Conservation (phyloP, 2,888 invertebrate genomes). For the Penaeus monodon region DNA sequence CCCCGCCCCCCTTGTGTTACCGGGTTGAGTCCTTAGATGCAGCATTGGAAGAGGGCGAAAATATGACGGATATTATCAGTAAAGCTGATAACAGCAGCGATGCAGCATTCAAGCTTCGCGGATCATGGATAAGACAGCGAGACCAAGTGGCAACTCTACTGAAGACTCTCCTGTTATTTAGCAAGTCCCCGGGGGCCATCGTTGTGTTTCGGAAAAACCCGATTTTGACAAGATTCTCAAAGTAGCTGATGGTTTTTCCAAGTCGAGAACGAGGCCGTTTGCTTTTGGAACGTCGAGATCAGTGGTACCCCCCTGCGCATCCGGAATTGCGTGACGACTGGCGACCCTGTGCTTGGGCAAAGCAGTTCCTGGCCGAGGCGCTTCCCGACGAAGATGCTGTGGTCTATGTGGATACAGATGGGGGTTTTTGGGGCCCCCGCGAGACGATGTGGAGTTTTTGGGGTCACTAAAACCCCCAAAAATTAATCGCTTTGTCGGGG, state of each 20-base stretch:
- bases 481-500: conserved; percentile 71
- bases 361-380: conserved; percentile 65
- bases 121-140: conserved; percentile 14
- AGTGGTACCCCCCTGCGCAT: not conserved
- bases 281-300: too few species aligned
- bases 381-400: conserved; percentile 70
- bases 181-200: conserved; percentile 14
- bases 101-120: too few species aligned
- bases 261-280: too few species aligned
- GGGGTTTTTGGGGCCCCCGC: conserved; percentile 70
- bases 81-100: too few species aligned
- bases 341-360: conserved; percentile 43
- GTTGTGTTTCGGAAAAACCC: conserved; percentile 30
- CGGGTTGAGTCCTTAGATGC: too few species aligned
- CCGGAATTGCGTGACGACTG: conserved; percentile 1
- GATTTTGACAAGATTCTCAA: conserved; percentile 11
- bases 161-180: conserved; percentile 24
- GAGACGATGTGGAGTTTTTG: conserved; percentile 70
- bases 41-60: too few species aligned
- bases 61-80: too few species aligned
- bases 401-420: conserved; percentile 72
- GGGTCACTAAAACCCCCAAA: conserved; percentile 68
- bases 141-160: conserved; percentile 33
- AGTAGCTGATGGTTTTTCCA: too few species aligned
- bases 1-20: too few species aligned